These are phyloP conservation scores for Anoura caudifer DNA, from an alignment of 2,113 vertebrate genomes.

Conservation along the genomic window DNA sequence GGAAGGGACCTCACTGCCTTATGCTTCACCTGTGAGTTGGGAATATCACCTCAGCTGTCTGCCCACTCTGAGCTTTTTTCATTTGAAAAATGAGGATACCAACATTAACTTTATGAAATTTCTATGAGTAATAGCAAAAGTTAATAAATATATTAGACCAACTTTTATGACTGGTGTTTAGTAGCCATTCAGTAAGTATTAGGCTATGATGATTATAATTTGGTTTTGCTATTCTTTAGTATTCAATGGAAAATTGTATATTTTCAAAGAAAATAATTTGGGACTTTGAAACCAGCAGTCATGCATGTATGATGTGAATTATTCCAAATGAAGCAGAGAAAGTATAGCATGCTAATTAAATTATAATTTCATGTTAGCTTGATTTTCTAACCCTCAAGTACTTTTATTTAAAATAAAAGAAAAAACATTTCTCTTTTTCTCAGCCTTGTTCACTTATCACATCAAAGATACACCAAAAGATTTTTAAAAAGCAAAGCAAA, in stretches of 20 bases:
- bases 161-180: background rate
- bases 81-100: background rate
- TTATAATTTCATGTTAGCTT: background rate
- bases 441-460: background rate
- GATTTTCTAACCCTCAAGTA: background rate
- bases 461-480: background rate
- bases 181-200: background rate
- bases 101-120: background rate
- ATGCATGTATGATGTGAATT: background rate
- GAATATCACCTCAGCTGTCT: background rate
- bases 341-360: background rate
- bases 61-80: background rate
- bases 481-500: background rate
- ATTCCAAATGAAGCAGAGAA: background rate
- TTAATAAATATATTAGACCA: background rate
- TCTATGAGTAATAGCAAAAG: background rate
- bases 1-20: background rate
- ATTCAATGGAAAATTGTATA: background rate
- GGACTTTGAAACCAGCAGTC: background rate
- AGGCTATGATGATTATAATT: background rate
- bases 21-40: background rate
- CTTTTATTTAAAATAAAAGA: background rate
- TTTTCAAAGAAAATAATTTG: conserved; percentile 4
- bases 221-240: background rate
- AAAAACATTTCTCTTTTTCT: background rate